phyloP scores from a whole-genome alignment of 2,888 invertebrate species.

The Mesochorus sp. region DNA sequence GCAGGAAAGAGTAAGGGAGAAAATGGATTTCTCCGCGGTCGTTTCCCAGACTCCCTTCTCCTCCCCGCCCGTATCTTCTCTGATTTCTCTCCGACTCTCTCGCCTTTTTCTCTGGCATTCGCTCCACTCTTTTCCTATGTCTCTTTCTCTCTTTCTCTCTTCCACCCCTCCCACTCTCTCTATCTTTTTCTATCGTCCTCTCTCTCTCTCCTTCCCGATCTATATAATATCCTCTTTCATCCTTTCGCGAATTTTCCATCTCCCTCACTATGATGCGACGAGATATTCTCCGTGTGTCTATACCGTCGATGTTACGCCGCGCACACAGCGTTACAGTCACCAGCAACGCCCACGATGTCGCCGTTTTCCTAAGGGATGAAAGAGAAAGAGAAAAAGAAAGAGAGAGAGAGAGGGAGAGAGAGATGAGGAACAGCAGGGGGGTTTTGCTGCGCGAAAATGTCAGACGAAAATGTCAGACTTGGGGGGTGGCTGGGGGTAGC shows the following conservation, averaged over 20 bases:
- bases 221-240: constrained; percentile 33
- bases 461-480: constrained; percentile 66
- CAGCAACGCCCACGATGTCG: constrained; percentile 77
- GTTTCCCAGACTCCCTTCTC: constrained; percentile 63
- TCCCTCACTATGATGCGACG: constrained; percentile 44
- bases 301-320: constrained; percentile 24
- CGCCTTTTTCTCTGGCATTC: constrained; percentile 39
- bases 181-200: background rate
- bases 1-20: constrained; percentile 65
- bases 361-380: constrained; percentile 65
- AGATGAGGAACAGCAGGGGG: constrained; percentile 53
- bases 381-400: no score
- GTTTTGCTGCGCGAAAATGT: constrained; percentile 73
- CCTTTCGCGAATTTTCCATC: constrained; percentile 48
- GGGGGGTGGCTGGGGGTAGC: constrained; percentile 2
- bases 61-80: constrained; percentile 26
- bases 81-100: constrained; percentile 24
- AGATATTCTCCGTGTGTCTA: constrained; percentile 50
- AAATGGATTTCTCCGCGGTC: constrained; percentile 77
- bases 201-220: constrained; percentile 17
- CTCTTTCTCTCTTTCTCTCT: background rate
- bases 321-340: constrained; percentile 69
- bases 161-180: constrained; percentile 1
- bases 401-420: background rate
- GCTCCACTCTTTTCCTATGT: constrained; percentile 2